Conservation (phyloP, 2,888 invertebrate genomes). For the Eristalis arbustorum region DNA sequence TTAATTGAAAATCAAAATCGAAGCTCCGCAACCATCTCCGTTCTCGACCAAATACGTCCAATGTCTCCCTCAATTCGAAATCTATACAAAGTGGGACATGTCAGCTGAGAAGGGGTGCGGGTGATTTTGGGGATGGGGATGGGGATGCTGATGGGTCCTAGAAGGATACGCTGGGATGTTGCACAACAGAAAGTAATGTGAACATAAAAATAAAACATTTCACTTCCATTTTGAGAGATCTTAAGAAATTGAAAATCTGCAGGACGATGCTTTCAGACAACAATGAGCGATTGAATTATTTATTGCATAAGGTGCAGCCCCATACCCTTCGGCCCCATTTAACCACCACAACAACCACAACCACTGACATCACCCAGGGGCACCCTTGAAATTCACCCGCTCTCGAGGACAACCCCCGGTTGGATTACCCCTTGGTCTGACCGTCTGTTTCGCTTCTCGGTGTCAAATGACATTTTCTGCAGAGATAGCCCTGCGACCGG, state of each 20-base stretch:
- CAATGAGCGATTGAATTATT: conserved; percentile 64
- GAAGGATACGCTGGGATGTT: conserved; percentile 59
- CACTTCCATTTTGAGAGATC: conserved; percentile 52
- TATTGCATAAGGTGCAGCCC: conserved; percentile 49
- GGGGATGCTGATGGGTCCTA: not conserved
- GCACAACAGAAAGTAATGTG: conserved; percentile 64
- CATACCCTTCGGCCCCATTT: not conserved
- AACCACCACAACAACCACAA: not conserved
- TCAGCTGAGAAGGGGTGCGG: not conserved
- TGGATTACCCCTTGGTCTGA: not conserved
- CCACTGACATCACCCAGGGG: not conserved
- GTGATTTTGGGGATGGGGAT: not conserved
- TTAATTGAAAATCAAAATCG: conserved; percentile 69
- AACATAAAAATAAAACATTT: conserved; percentile 69
- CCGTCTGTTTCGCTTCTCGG: conserved; percentile 35
- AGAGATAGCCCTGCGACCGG: conserved; percentile 45
- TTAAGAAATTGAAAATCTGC: conserved; percentile 67
- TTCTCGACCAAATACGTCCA: conserved; percentile 14
- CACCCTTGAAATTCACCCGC: not conserved
- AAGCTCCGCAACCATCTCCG: conserved; percentile 19
- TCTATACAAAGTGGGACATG: conserved; percentile 18
- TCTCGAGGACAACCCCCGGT: not conserved
- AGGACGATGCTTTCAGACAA: conserved; percentile 60
- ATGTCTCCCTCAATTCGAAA: conserved; percentile 43
- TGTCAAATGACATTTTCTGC: conserved; percentile 58